These are phyloP conservation scores for Amaurobius ferox DNA, from an alignment of 2,888 invertebrate genomes.

Conservation along the genomic window DNA sequence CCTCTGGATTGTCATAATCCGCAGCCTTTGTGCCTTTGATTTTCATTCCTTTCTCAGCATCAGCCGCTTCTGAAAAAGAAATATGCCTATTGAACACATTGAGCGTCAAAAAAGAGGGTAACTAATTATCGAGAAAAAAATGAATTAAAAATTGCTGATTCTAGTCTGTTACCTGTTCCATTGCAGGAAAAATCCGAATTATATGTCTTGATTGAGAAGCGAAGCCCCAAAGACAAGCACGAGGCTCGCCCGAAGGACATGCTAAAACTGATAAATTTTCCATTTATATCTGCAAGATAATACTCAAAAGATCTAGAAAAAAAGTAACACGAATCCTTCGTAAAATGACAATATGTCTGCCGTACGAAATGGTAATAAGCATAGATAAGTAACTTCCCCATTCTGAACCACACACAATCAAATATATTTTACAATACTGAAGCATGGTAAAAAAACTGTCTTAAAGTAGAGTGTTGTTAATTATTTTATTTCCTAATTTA, in stretches of 20 bases:
- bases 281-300: slow-evolving; percentile 1
- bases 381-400: too few species aligned
- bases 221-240: slow-evolving; percentile 14
- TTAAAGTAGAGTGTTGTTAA: too few species aligned
- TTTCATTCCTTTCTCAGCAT: slow-evolving; percentile 46
- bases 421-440: too few species aligned
- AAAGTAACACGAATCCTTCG: neutral
- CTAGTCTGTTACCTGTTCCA: slow-evolving; percentile 5
- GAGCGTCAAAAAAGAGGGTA: too few species aligned
- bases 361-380: neutral
- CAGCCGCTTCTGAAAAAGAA: slow-evolving; percentile 39
- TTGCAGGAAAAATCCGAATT: neutral
- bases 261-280: neutral
- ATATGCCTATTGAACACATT: too few species aligned
- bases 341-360: neutral
- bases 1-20: slow-evolving; percentile 68
- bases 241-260: slow-evolving; percentile 7
- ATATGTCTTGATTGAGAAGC: neutral
- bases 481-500: too few species aligned
- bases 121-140: neutral
- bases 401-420: too few species aligned
- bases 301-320: slow-evolving; percentile 7
- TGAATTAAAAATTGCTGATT: neutral
- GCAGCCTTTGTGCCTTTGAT: slow-evolving; percentile 52
- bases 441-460: too few species aligned